These are phyloP conservation scores for Danio albolineatus DNA, from an alignment of 2,797 vertebrate species.

Conservation along the genomic window DNA sequence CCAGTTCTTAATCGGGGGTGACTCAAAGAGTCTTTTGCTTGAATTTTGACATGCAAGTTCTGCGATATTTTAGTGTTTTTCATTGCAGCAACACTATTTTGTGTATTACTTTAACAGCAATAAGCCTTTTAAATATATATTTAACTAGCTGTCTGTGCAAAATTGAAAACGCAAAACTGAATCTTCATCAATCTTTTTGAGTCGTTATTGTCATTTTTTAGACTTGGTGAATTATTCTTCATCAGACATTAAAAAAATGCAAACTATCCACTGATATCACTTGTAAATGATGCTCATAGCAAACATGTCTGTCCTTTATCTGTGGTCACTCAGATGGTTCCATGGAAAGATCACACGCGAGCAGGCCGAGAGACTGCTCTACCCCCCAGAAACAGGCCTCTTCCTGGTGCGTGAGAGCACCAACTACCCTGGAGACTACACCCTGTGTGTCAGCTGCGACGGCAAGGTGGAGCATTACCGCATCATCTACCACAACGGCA, in stretches of 20 bases:
- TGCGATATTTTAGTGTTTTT: no score
- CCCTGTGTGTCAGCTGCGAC: slow-evolving; percentile 95
- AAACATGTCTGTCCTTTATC: slow-evolving; percentile 3
- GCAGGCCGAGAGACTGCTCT: slow-evolving; percentile 87
- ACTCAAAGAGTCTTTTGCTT: no score
- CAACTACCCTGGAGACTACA: slow-evolving; percentile 98
- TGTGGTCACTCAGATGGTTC: slow-evolving; percentile 86
- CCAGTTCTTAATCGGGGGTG: no score
- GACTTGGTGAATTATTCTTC: not conserved
- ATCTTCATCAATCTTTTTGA: not conserved
- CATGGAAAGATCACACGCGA: slow-evolving; percentile 97
- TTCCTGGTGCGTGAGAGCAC: slow-evolving; percentile 97
- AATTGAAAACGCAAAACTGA: not conserved
- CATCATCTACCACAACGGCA: slow-evolving; percentile 92
- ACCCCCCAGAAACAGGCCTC: slow-evolving; percentile 90
- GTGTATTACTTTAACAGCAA: no score
- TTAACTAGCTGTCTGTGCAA: not conserved
- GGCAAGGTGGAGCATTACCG: slow-evolving; percentile 98
- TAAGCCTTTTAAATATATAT: no score
- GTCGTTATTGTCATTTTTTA: no score
- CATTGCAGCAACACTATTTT: no score
- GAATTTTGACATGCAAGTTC: no score
- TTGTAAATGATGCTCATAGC: not conserved
- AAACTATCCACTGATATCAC: not conserved
- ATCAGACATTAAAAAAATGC: not conserved